Evolutionary conservation across 2,113 vertebrate genomes (phyloP).

Genomic region (Hippolais icterina): DNA sequence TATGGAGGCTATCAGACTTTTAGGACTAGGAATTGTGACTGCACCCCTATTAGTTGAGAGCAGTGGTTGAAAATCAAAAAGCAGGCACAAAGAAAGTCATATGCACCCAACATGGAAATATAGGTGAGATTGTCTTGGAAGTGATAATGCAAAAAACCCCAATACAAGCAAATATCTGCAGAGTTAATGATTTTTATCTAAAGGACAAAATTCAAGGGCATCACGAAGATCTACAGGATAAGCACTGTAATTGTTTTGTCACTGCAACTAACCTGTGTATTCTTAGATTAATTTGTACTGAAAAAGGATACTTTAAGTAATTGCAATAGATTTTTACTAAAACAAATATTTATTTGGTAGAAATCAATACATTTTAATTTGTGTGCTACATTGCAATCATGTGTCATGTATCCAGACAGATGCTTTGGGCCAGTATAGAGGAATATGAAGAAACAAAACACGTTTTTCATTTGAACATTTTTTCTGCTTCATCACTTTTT

Average conservation of each 20-base stretch:
- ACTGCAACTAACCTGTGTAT: background rate
- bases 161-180: background rate
- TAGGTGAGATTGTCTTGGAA: background rate
- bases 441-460: background rate
- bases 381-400: background rate
- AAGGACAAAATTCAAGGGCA: background rate
- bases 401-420: background rate
- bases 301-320: slow-evolving; percentile 19
- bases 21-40: background rate
- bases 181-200: background rate
- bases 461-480: background rate
- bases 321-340: slow-evolving; percentile 12
- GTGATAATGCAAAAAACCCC: background rate
- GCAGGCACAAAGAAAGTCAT: background rate
- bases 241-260: background rate
- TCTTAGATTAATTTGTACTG: background rate
- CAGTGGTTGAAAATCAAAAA: background rate
- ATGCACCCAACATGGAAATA: background rate
- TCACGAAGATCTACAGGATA: background rate
- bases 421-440: background rate
- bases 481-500: background rate
- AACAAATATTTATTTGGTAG: background rate
- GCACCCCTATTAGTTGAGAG: background rate
- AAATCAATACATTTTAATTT: slow-evolving; percentile 41
- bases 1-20: background rate